A percentile compares a stretch with the other conserved stretches of the same genome.
phyloP scores from a whole-genome alignment of 2,113 vertebrate genomes.

The Clinocottus analis region DNA sequence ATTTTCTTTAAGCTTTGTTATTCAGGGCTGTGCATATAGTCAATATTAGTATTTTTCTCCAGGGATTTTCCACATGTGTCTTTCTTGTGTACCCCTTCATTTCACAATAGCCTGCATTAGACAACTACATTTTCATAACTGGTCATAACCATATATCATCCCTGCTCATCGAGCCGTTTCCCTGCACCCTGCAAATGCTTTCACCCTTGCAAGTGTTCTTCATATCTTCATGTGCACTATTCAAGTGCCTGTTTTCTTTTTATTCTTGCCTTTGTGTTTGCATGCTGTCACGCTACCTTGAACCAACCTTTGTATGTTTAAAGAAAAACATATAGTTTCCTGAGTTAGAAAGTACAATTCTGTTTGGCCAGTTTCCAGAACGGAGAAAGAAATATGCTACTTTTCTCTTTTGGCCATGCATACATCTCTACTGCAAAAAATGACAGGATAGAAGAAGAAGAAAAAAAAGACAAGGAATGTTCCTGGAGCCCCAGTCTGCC shows the following conservation, averaged over 20 bases:
- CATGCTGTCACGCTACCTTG: not conserved
- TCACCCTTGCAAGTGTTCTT: not conserved
- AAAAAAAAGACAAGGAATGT: not conserved
- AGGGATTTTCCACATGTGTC: not conserved
- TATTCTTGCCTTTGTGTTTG: not conserved
- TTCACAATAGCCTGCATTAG: constrained; percentile 1
- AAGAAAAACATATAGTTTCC: not conserved
- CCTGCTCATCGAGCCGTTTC: not conserved
- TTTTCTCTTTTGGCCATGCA: constrained; percentile 7
- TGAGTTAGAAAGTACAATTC: not conserved
- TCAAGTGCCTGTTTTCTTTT: not conserved
- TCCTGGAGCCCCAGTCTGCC: not conserved
- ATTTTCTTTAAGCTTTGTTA: not conserved
- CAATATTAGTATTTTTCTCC: not conserved
- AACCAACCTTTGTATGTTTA: constrained; percentile 9
- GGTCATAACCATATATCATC: not conserved
- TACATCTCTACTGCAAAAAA: not conserved
- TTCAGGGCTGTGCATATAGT: not conserved
- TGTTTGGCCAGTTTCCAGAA: not conserved
- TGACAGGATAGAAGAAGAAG: not conserved
- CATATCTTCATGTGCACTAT: not conserved
- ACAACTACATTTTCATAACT: constrained; percentile 37
- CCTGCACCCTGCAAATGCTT: not conserved
- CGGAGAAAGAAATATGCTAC: not conserved
- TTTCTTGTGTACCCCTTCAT: not conserved